Conservation (phyloP, 2,113 vertebrate species). For the Psephotus haematonotus region DNA sequence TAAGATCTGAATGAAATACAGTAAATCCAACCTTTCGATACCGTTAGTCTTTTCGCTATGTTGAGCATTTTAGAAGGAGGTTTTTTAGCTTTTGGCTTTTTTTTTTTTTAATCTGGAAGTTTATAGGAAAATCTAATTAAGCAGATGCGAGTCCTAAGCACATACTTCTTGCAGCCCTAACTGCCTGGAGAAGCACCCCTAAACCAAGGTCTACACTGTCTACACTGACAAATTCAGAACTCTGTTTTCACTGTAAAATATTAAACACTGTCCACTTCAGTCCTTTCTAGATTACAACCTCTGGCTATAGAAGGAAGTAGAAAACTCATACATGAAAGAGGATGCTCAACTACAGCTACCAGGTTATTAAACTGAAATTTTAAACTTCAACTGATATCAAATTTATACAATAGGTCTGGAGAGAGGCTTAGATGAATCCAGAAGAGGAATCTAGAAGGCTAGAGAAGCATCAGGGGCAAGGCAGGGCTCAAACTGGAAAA, state of each 20-base stretch:
- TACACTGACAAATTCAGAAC: neutral
- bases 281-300: neutral
- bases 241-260: neutral
- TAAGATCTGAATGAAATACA: neutral
- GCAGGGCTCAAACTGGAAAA: neutral
- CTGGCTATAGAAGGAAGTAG: neutral
- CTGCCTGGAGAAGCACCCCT: neutral
- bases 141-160: neutral
- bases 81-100: neutral
- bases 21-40: neutral
- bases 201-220: too few relatives aligned
- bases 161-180: neutral
- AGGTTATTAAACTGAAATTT: constrained; percentile 22
- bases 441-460: neutral
- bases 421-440: neutral
- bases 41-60: neutral
- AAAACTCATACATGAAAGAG: neutral
- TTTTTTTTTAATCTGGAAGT: neutral
- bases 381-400: neutral
- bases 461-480: neutral
- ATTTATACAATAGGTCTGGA: neutral
- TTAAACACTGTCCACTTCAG: neutral
- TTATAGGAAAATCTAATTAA: neutral
- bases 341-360: neutral
- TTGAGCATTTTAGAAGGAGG: neutral